A percentile compares a stretch with the other conserved stretches of the same genome.
phyloP scores from a whole-genome alignment of 2,888 invertebrate species.

The Tolmerus cingulatus region DNA sequence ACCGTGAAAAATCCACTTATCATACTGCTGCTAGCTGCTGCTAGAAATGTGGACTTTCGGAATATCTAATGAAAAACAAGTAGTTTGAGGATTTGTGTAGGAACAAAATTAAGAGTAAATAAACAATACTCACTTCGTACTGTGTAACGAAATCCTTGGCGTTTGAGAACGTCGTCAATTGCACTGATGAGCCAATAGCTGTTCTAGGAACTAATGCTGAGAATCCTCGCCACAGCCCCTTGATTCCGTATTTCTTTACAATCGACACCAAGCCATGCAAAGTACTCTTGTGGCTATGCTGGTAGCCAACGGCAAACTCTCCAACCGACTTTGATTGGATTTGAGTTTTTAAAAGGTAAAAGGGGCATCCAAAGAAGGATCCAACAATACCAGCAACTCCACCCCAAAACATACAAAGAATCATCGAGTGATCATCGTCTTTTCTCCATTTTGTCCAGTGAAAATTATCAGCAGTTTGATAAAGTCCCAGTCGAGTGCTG shows the following conservation, averaged over 20 bases:
- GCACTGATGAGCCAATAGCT: constrained; percentile 83
- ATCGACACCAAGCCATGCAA: constrained; percentile 65
- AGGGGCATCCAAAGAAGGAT: constrained; percentile 76
- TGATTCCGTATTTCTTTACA: constrained; percentile 66
- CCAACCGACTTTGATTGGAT: constrained; percentile 73
- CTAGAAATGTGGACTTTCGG: constrained; percentile 65
- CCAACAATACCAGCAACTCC: constrained; percentile 73
- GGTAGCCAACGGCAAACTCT: constrained; percentile 84
- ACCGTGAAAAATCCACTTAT: constrained; percentile 80
- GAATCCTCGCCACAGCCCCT: constrained; percentile 82
- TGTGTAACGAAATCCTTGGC: constrained; percentile 65
- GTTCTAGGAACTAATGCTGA: constrained; percentile 76
- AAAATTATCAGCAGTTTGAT: constrained; percentile 70
- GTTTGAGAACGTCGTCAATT: constrained; percentile 80
- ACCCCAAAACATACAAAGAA: constrained; percentile 53
- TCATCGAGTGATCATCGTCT: constrained; percentile 46
- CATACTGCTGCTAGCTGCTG: constrained; percentile 74
- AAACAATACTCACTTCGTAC: constrained; percentile 50
- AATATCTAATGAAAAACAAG: constrained; percentile 48
- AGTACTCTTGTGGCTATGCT: constrained; percentile 75
- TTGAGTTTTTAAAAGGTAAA: constrained; percentile 85
- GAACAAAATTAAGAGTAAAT: neutral
- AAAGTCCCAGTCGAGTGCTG: constrained; percentile 68
- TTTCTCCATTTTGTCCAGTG: constrained; percentile 64
- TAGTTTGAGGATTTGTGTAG: neutral